A percentile compares a stretch with the other conserved stretches of the same genome.
These are phyloP conservation scores for Cebus imitator DNA, from an alignment of 2,113 vertebrate species.

Conservation along the genomic window DNA sequence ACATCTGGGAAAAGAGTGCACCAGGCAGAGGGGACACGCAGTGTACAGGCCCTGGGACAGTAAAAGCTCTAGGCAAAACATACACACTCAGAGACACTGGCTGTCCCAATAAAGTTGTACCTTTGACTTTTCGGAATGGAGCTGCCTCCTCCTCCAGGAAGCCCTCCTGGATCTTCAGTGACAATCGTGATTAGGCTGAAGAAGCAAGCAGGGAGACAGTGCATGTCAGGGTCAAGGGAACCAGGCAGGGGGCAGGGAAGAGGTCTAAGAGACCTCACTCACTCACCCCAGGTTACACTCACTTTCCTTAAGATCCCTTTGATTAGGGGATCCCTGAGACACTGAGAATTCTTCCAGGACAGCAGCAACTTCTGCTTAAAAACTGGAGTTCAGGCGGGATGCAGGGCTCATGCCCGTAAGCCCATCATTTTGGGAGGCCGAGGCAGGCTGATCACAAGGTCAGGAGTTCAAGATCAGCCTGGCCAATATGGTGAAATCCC, in stretches of 20 bases:
- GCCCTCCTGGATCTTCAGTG: background rate
- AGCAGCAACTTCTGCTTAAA: background rate
- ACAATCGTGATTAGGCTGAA: background rate
- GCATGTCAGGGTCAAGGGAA: background rate
- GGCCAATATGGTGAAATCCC: no score
- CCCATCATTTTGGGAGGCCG: no score
- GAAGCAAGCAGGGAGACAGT: background rate
- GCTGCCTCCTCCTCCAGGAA: background rate
- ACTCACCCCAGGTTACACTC: background rate
- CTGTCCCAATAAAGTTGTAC: background rate
- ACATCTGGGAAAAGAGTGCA: background rate
- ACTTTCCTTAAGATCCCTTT: background rate
- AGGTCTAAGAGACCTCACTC: background rate
- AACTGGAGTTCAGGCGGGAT: background rate
- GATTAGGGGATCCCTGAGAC: background rate
- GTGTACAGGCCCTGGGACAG: background rate
- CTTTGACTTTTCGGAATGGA: background rate
- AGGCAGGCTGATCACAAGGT: no score
- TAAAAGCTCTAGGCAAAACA: background rate
- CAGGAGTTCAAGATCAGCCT: no score
- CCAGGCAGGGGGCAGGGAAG: background rate
- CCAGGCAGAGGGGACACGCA: background rate
- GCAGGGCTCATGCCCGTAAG: no score
- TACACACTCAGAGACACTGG: background rate
- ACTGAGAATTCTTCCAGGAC: background rate